Base-by-base conservation (phyloP, 2,888 invertebrate genomes). In the Lingula anatina region DNA sequence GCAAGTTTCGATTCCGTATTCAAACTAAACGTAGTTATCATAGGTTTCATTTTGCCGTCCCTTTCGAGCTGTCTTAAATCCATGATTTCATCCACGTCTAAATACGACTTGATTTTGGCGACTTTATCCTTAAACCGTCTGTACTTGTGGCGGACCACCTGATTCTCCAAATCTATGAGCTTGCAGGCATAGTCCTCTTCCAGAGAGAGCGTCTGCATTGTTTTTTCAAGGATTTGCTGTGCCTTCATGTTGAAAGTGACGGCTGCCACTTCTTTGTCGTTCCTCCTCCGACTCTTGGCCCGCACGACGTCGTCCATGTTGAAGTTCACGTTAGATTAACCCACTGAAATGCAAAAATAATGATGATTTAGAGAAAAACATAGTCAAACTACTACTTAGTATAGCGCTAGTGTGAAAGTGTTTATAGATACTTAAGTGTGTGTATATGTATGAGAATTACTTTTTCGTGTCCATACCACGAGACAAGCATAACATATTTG, bases 181-280 rank as follows among this genome's bases (percentile, higher is more conserved):
- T 69, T 68, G 28, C 65, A 37, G 3, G 65, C 59, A 47, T 70
- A 69, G 2, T 59, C 55, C 44, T 63, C 59, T 52, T 71, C 68
- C 23, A 67, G 44, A 9, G 56, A 53, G 4, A 72, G 48, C 1
- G 65, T 62, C 35, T 64, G 63, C 35, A 68, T 49, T 4, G 63
- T 60, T 43, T 70, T 72, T 51, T 68, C 69, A 23, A 72, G 52
- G n/a, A 60, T 57, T 25, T 67, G 55, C 28, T 68, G 58, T 47
- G 70, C 69, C 50, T 69, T 72, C 46, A 65, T 52, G 55, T 71
- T 70, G 41, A 61, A 55, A 2, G 62, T 65, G 21, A 68, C 57
- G 2, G 70, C 70, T 28, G 62, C 55, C 18, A 64, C 55, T 38
- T 66, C 64, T 40, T 61, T 64, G 36, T 65, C 55, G 18, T 51